phyloP scores from a whole-genome alignment of 2,113 vertebrate genomes.

The Halichoerus grypus region DNA sequence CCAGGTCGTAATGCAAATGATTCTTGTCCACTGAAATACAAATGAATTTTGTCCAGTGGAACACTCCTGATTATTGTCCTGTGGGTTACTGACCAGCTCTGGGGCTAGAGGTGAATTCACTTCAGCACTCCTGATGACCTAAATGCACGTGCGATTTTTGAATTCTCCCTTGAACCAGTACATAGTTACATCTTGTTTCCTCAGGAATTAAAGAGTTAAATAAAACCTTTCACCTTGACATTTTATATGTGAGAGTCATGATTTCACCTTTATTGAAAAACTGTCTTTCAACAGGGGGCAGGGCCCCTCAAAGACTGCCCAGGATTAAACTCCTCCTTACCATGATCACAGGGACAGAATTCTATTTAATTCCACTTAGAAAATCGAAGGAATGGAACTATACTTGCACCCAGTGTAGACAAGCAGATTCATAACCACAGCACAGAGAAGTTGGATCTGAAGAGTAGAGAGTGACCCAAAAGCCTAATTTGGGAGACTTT shows the following conservation, averaged over 20 bases:
- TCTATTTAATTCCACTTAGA: background rate
- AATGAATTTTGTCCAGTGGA: background rate
- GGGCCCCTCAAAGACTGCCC: background rate
- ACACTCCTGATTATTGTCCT: background rate
- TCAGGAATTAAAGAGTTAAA: background rate
- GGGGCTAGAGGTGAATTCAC: background rate
- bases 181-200: background rate
- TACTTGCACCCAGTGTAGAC: background rate
- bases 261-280: slow-evolving; percentile 5
- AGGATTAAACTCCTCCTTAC: background rate
- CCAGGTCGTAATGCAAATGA: background rate
- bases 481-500: background rate
- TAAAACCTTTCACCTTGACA: background rate
- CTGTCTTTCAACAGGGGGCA: background rate
- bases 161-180: background rate
- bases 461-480: background rate
- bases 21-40: background rate
- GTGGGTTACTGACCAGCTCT: background rate
- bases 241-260: background rate
- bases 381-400: background rate
- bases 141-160: background rate
- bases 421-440: background rate
- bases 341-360: background rate
- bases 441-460: too few species aligned
- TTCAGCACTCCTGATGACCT: background rate